Percentiles rank a stretch among this genome's conserved stretches.
phyloP scores from a whole-genome alignment of 1,140 invertebrate genomes.

The Saxidomus purpurata region DNA sequence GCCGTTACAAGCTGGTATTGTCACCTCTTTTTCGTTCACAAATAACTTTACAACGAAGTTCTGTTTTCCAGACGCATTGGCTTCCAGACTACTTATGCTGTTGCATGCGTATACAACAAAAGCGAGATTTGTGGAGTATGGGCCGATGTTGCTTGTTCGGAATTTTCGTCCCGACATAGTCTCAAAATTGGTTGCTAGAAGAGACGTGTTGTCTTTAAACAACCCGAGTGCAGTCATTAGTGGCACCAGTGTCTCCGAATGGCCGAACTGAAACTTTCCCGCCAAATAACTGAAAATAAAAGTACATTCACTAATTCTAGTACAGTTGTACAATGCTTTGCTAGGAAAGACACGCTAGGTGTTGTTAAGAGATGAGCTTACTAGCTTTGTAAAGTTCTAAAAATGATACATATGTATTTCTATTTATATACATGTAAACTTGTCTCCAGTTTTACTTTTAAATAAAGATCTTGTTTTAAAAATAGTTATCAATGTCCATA shows the following conservation, averaged over 20 bases:
- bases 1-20: conserved; percentile 17
- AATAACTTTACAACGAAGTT: conserved; percentile 38
- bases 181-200: conserved; percentile 89
- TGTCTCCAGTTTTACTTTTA: no score
- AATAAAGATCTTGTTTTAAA: no score
- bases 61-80: not conserved
- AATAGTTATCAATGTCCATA: no score
- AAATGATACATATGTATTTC: no score
- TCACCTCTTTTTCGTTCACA: conserved; percentile 43
- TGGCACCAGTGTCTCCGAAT: conserved; percentile 95
- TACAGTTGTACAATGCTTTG: no score
- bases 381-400: no score
- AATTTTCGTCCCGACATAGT: conserved; percentile 89
- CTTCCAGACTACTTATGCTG: not conserved
- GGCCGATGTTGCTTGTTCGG: conserved; percentile 92
- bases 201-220: conserved; percentile 89
- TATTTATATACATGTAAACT: no score
- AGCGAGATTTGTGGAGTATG: conserved; percentile 94
- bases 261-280: conserved; percentile 91
- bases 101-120: conserved; percentile 90
- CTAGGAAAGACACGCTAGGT: no score
- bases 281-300: conserved; percentile 40
- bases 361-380: not conserved
- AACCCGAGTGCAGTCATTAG: conserved; percentile 91
- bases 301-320: no score